Conservation (phyloP, 2,113 vertebrate genomes). For the Oryzias javanicus region DNA sequence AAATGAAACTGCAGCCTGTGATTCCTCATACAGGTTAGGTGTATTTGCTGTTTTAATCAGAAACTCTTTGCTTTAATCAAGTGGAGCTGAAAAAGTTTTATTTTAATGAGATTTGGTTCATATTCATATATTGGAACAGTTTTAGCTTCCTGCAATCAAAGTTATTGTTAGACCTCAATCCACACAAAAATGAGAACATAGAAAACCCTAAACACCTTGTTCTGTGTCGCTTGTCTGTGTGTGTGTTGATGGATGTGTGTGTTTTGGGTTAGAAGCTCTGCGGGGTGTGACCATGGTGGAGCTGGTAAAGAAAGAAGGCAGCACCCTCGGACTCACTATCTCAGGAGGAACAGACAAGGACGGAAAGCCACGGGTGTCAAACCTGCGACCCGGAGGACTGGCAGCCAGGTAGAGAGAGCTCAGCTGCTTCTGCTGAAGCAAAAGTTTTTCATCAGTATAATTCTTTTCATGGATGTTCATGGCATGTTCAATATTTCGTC, state of each 20-base stretch:
- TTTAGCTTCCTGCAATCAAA: no score
- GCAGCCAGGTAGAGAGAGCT: conserved; percentile 72
- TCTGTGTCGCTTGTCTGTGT: conserved; percentile 30
- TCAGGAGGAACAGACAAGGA: conserved; percentile 98
- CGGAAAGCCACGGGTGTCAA: conserved; percentile 93
- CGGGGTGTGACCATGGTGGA: conserved; percentile 93
- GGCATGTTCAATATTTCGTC: neutral
- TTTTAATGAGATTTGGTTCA: no score
- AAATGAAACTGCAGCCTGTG: no score
- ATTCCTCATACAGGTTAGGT: neutral
- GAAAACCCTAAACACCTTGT: no score
- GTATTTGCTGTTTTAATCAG: neutral
- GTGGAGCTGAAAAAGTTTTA: neutral
- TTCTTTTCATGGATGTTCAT: neutral
- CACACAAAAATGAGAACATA: no score
- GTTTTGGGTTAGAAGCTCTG: conserved; percentile 87
- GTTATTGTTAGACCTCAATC: no score
- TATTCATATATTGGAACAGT: no score
- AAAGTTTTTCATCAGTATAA: neutral
- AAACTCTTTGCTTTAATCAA: conserved; percentile 14
- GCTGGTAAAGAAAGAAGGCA: conserved; percentile 95
- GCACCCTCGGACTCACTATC: conserved; percentile 93
- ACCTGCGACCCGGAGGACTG: conserved; percentile 90
- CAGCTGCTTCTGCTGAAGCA: neutral
- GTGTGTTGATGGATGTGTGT: conserved; percentile 50